phyloP scores from a whole-genome alignment of 2,113 vertebrate genomes.

The Anseranas semipalmata region DNA sequence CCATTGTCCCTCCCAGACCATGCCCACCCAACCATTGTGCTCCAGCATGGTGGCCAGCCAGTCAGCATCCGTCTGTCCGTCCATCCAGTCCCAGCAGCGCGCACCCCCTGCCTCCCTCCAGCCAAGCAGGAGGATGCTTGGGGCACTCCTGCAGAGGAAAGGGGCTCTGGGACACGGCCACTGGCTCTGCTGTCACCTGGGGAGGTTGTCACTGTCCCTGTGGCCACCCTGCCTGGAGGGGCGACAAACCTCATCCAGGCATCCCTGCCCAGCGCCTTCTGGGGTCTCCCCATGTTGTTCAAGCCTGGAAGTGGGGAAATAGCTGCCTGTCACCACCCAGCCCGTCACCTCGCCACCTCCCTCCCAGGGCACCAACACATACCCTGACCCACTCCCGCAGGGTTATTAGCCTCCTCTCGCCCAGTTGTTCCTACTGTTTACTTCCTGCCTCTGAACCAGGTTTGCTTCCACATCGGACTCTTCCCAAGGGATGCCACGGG shows the following conservation, averaged over 20 bases:
- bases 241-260: background rate
- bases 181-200: background rate
- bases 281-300: background rate
- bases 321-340: background rate
- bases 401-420: background rate
- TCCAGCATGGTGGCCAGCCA: background rate
- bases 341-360: background rate
- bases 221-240: no score
- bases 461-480: background rate
- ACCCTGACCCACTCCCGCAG: background rate
- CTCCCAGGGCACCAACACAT: background rate
- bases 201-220: background rate
- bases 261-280: background rate
- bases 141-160: background rate
- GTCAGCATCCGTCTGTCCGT: background rate
- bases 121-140: background rate
- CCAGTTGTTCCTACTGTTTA: background rate
- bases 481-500: background rate
- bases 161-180: background rate
- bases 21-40: background rate
- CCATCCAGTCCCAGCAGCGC: background rate
- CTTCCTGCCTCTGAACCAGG: constrained; percentile 29
- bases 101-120: background rate
- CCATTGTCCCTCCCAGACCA: background rate
- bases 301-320: background rate